Percentiles rank a stretch among this genome's conserved stretches.
phyloP scores from a whole-genome alignment of 2,888 invertebrate genomes.

The Cancer borealis region DNA sequence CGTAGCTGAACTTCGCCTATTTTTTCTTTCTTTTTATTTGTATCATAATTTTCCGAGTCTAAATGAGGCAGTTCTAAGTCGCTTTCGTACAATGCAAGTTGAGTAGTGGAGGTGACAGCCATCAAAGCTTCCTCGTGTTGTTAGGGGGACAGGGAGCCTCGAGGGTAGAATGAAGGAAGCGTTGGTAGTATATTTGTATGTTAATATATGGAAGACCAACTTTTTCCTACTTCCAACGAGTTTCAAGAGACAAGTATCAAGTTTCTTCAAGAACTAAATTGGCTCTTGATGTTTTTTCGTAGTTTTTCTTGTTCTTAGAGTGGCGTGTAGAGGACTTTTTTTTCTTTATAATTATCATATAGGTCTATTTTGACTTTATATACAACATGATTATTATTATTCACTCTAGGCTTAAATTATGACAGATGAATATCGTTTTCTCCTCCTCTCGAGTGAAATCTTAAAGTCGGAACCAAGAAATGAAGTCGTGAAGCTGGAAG shows the following conservation, averaged over 20 bases:
- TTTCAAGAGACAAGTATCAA: not conserved
- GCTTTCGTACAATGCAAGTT: no score
- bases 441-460: no score
- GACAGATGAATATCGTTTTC: no score
- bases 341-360: not conserved
- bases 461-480: not conserved
- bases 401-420: no score
- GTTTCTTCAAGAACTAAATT: slow-evolving; percentile 20
- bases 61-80: no score
- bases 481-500: not conserved
- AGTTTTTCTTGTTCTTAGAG: not conserved
- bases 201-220: not conserved
- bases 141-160: not conserved
- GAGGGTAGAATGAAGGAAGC: not conserved
- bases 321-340: not conserved
- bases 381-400: no score
- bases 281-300: not conserved
- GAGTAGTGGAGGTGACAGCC: not conserved
- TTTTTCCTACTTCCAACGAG: not conserved
- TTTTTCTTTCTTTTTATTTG: not conserved
- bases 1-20: not conserved
- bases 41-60: not conserved
- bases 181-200: not conserved
- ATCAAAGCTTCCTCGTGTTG: not conserved
- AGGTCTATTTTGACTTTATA: not conserved